phyloP scores from a whole-genome alignment of 1,140 invertebrate genomes.

The Conus betulinus region DNA sequence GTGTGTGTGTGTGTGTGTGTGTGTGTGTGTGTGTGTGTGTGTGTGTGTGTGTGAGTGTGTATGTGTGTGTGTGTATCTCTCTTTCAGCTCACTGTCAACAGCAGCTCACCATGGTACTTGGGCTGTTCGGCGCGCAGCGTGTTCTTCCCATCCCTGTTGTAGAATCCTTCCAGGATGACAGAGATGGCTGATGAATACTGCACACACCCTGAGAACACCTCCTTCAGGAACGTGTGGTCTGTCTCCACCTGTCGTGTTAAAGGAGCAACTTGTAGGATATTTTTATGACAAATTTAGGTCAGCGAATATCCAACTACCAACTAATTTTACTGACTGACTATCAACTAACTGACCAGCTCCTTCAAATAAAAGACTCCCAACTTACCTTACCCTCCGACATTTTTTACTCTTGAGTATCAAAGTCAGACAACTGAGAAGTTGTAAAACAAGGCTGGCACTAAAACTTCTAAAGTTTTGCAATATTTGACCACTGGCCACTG shows the following conservation, averaged over 20 bases:
- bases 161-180: conserved; percentile 69
- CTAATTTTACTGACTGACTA: too few relatives aligned
- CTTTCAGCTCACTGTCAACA: neutral
- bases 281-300: too few relatives aligned
- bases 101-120: conserved; percentile 63
- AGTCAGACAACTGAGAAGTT: too few relatives aligned
- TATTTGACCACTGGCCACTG: too few relatives aligned
- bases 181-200: conserved; percentile 62
- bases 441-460: too few relatives aligned
- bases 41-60: conserved; percentile 26
- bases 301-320: too few relatives aligned
- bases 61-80: conserved; percentile 11
- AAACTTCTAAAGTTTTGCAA: too few relatives aligned
- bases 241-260: conserved; percentile 47
- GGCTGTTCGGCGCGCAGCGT: conserved; percentile 66
- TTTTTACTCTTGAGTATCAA: too few relatives aligned
- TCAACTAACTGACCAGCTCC: too few relatives aligned
- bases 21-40: conserved; percentile 20
- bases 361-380: too few relatives aligned
- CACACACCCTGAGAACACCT: conserved; percentile 72
- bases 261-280: too few relatives aligned
- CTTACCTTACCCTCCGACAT: too few relatives aligned
- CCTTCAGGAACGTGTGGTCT: conserved; percentile 69
- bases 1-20: neutral
- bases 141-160: conserved; percentile 69